Evolutionary conservation across 2,797 vertebrate species (phyloP), one percentile per base, ranked within the genome.

Genomic region (Rhinogobio ventralis): DNA sequence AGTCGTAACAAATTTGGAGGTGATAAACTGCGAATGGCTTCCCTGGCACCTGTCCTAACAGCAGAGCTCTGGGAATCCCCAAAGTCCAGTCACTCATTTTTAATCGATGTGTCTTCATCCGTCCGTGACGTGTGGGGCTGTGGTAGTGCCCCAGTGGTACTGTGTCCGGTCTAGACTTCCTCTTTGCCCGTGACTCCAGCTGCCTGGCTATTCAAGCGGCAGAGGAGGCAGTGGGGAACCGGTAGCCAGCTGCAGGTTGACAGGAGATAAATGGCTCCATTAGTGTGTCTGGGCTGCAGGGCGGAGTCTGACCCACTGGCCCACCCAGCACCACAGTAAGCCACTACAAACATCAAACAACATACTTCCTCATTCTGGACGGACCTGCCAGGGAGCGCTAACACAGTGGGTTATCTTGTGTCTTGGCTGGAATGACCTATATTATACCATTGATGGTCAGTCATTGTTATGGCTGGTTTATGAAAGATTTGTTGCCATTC

Each of bases 201-300:
- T 69, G 75, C 55, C 83, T 46, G 73, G 57, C 67, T 72, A 62
- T 46, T 53, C 73, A 19, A 66, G 73, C 57, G 68, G n/a, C 45
- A 68, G 68, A 60, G 23, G 69, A 87, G 84, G 46, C 73, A 33
- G 51, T 64, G 23, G 82, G 85, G 73, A 79, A 55, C 68, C 66
- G 14, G 67, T 79, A 71, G 79, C 81, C 89, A 86, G 86, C 89
- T 90, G 89, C 85, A 86, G 79, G 76, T 84, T 89, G 88, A 90
- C 89, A 88, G 82, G 69, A 90, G 85, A 88, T 78, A 73, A 88
- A 92, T 87, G 64, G 51, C 82, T 89, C 87, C 78, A 89, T 90
- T 85, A 87, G 74, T 81, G 83, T 62, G 64, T 85, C 82, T 87
- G 83, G 86, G 76, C 86, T 45, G 84, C 28, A 85, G 64, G 84